Evolutionary conservation across 2,888 invertebrate genomes (phyloP).

Genomic region (Drosophila colorata): DNA sequence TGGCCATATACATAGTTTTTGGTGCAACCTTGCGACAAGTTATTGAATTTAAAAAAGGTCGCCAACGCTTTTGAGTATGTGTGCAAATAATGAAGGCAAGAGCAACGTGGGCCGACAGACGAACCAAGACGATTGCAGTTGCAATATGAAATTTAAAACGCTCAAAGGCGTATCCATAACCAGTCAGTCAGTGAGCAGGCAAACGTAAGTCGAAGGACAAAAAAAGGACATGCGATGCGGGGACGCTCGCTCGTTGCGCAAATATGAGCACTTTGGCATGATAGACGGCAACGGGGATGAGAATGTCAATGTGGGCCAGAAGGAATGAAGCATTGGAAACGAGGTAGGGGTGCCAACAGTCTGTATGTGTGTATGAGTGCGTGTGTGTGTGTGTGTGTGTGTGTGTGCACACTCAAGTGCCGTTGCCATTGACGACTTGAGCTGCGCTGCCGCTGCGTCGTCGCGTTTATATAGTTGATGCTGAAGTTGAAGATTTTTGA

Average conservation of each 20-base stretch:
- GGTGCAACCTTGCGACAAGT: conserved; percentile 40
- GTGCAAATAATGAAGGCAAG: conserved; percentile 23
- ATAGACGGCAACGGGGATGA: conserved; percentile 68
- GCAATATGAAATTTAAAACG: conserved; percentile 82
- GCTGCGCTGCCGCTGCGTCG: conserved; percentile 52
- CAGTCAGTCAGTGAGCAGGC: conserved; percentile 58
- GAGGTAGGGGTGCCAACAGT: conserved; percentile 7
- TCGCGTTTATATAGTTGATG: conserved; percentile 65
- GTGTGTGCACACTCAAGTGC: conserved; percentile 62
- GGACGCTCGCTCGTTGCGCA: conserved; percentile 58
- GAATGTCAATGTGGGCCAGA: conserved; percentile 26
- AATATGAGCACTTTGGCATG: conserved; percentile 76
- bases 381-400: conserved; percentile 26
- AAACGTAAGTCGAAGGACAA: conserved; percentile 78
- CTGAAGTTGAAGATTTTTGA: conserved; percentile 80
- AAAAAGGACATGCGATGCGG: conserved; percentile 73
- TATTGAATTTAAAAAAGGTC: conserved; percentile 60
- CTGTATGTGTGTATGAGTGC: conserved; percentile 18
- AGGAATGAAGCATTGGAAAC: too few species aligned
- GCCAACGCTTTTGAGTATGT: conserved; percentile 27
- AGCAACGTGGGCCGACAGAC: too few species aligned
- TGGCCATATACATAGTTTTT: conserved; percentile 45
- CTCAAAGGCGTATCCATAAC: conserved; percentile 81
- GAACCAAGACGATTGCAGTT: conserved; percentile 64
- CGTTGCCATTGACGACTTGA: conserved; percentile 79